These are phyloP conservation scores for Nyctibius bracteatus DNA, from an alignment of 2,113 vertebrate species.

Conservation along the genomic window DNA sequence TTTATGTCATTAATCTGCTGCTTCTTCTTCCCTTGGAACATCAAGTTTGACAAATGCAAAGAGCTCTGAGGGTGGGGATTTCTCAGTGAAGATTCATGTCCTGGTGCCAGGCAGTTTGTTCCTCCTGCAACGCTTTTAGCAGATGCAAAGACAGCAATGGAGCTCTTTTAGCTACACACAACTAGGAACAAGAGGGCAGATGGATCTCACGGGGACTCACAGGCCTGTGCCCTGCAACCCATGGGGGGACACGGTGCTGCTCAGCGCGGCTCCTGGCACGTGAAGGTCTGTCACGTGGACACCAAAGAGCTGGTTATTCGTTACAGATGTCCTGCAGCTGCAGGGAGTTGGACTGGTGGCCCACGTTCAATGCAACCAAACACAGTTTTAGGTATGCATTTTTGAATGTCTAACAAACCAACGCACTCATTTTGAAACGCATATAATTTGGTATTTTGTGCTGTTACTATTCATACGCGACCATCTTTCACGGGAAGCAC, in stretches of 20 bases:
- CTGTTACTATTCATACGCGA: conserved; percentile 56
- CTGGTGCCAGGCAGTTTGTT: rapidly evolving
- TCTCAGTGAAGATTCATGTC: neutral
- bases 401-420: conserved; percentile 62
- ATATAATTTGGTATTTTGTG: conserved; percentile 58
- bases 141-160: neutral
- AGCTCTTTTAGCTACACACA: neutral
- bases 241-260: neutral
- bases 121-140: neutral
- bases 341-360: conserved; percentile 56
- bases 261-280: conserved; percentile 66
- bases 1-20: neutral
- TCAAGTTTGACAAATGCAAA: neutral
- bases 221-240: neutral
- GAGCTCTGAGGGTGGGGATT: neutral
- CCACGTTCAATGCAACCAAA: conserved; percentile 64
- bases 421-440: conserved; percentile 53
- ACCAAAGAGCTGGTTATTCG: conserved; percentile 58
- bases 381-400: conserved; percentile 56
- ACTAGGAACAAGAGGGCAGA: neutral
- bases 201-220: neutral
- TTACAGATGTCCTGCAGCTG: conserved; percentile 73
- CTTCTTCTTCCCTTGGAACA: neutral
- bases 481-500: conserved; percentile 42
- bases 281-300: conserved; percentile 44